phyloP scores from a whole-genome alignment of 2,797 vertebrate species.

The Tolypeutes matacus region DNA sequence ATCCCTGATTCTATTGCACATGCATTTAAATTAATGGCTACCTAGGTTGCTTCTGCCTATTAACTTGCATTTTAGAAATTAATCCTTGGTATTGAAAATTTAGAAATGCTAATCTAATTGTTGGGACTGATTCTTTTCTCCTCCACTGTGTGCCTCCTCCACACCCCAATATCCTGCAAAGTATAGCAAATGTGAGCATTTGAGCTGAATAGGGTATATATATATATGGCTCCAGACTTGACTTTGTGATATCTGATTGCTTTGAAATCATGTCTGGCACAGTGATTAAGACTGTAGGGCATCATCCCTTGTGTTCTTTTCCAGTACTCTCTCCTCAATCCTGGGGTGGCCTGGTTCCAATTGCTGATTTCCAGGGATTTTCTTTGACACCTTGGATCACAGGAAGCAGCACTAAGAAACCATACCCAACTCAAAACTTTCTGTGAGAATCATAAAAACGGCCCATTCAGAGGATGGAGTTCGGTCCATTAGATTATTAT shows the following conservation, averaged over 20 bases:
- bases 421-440: neutral
- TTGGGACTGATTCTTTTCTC: neutral
- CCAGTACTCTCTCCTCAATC: neutral
- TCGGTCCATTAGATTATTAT: neutral
- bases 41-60: constrained; percentile 1
- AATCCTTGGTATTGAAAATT: too few relatives aligned
- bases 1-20: constrained; percentile 64
- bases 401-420: constrained; percentile 28
- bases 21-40: neutral
- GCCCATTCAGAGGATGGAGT: neutral
- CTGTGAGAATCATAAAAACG: neutral
- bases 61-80: constrained; percentile 23
- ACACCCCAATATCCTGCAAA: neutral
- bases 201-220: neutral
- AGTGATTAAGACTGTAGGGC: neutral
- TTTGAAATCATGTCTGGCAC: neutral
- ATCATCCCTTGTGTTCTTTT: neutral
- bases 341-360: neutral
- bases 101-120: neutral
- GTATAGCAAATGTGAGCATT: neutral
- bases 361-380: constrained; percentile 8
- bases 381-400: constrained; percentile 11
- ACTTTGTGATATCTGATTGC: neutral
- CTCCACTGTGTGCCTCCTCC: neutral
- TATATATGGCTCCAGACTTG: neutral